phyloP scores from a whole-genome alignment of 1,140 invertebrate genomes.

The Pomacea maculata region DNA sequence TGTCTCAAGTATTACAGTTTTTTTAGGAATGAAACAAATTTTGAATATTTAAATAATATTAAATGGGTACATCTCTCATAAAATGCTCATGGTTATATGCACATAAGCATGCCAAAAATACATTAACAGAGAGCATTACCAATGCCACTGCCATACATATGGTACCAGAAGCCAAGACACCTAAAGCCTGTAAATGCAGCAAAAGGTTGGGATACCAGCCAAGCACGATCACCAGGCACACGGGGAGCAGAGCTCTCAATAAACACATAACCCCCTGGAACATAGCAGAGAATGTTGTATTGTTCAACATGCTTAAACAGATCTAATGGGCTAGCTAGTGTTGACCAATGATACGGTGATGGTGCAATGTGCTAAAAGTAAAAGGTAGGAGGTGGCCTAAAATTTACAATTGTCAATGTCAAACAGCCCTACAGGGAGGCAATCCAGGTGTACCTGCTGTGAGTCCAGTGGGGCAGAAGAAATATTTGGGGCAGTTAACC shows the following conservation, averaged over 20 bases:
- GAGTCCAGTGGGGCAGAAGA: too few relatives aligned
- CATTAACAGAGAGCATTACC: conserved; percentile 47
- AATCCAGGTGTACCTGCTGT: too few relatives aligned
- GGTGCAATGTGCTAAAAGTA: too few relatives aligned
- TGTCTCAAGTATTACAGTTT: too few relatives aligned
- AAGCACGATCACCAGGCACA: conserved; percentile 48
- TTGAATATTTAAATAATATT: too few relatives aligned
- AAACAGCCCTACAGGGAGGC: too few relatives aligned
- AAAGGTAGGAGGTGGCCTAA: too few relatives aligned
- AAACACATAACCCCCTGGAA: conserved; percentile 55
- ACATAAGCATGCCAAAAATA: conserved; percentile 6
- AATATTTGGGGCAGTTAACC: too few relatives aligned
- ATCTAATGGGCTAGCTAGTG: neutral
- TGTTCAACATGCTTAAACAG: neutral
- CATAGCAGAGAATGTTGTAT: neutral
- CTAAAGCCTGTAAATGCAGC: conserved; percentile 7
- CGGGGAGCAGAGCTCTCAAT: conserved; percentile 56
- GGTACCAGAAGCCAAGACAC: conserved; percentile 51
- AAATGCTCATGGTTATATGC: neutral
- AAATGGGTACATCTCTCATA: neutral
- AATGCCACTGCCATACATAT: conserved; percentile 51
- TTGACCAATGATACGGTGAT: too few relatives aligned
- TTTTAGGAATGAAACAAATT: too few relatives aligned
- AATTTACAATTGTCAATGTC: too few relatives aligned
- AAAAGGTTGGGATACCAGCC: conserved; percentile 32